These are phyloP conservation scores for Sylvietta virens DNA, from an alignment of 2,113 vertebrate genomes.

Conservation along the genomic window DNA sequence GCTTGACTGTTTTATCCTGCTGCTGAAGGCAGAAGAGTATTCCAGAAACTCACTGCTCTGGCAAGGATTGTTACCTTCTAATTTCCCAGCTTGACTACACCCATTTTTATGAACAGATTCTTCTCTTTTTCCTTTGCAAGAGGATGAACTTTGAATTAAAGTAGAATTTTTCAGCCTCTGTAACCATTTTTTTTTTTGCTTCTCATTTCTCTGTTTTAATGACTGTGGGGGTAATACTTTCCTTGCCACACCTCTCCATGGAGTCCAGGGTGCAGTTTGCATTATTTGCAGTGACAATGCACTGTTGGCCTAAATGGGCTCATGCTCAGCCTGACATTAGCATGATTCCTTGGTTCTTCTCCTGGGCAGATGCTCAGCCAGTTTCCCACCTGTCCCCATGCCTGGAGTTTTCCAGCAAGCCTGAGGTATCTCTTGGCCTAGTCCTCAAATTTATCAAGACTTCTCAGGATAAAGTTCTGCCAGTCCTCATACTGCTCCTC, in stretches of 20 bases:
- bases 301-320: background rate
- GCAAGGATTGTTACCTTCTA: background rate
- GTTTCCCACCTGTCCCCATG: background rate
- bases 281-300: background rate
- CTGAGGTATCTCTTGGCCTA: background rate
- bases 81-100: background rate
- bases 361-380: background rate
- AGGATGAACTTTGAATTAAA: background rate
- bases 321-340: background rate
- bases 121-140: background rate
- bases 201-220: background rate
- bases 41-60: background rate
- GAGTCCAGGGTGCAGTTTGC: background rate
- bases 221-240: background rate
- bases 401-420: background rate
- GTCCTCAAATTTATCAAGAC: background rate
- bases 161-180: background rate
- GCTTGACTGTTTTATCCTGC: background rate
- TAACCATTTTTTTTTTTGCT: background rate
- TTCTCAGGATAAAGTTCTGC: background rate
- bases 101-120: background rate
- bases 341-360: background rate
- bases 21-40: background rate
- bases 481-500: background rate
- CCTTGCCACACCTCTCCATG: rapidly evolving